Conservation (phyloP, 2,888 invertebrate genomes). For the Alloscopus bannaensis region DNA sequence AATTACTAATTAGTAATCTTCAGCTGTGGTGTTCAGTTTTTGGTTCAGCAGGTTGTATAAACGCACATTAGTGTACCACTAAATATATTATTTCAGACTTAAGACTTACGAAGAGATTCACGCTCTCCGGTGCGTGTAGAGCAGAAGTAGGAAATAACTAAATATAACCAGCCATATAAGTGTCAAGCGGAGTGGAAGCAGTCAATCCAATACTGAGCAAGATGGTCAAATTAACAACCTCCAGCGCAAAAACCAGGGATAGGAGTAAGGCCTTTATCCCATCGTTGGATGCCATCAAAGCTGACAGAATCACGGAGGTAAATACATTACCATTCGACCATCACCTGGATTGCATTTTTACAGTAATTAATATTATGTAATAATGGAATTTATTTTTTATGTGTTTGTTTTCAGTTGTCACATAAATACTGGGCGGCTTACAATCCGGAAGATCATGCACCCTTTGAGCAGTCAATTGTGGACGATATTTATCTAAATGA, state of each 20-base stretch:
- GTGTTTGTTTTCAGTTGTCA: constrained; percentile 82
- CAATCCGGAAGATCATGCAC: constrained; percentile 83
- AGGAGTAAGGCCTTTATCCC: constrained; percentile 76
- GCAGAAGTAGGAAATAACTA: not conserved
- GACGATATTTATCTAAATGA: constrained; percentile 93
- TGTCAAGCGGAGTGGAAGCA: too few relatives aligned
- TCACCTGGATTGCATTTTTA: too few relatives aligned
- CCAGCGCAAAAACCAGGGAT: constrained; percentile 65
- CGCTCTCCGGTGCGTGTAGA: not conserved
- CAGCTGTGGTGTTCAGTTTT: too few relatives aligned
- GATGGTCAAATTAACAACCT: constrained; percentile 72
- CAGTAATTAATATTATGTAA: too few relatives aligned
- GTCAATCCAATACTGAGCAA: too few relatives aligned
- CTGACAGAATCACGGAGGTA: constrained; percentile 92
- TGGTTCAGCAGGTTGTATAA: too few relatives aligned
- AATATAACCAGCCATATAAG: too few relatives aligned
- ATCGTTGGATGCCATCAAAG: constrained; percentile 92
- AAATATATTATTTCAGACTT: too few relatives aligned
- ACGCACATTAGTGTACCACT: too few relatives aligned
- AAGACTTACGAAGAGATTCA: too few relatives aligned
- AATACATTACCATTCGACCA: too few relatives aligned
- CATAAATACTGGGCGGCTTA: constrained; percentile 95
- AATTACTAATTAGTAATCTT: too few relatives aligned
- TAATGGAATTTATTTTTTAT: constrained; percentile 15
- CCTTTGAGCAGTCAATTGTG: constrained; percentile 86